Base-by-base conservation (phyloP, 37 sponge, comb jelly and placozoan genomes). In the Geodia barretti region DNA sequence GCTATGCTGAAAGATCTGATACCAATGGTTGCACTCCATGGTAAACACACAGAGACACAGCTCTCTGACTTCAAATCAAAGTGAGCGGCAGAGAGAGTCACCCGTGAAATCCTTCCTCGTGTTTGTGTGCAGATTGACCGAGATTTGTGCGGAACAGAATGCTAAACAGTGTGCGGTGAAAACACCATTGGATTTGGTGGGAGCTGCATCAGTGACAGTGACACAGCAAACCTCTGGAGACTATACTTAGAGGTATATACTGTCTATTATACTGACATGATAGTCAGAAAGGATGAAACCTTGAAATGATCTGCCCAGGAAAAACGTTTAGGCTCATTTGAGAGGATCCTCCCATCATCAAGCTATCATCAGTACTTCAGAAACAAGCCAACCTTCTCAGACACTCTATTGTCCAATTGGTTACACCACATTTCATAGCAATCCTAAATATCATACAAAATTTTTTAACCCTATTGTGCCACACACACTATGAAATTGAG, bases 1-100 rank as follows among this genome's bases (percentile, higher is more conserved):
- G 89, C 90, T 32, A 62, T 95, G 41, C 74, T 95, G 54, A 75
- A 72, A 19, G 95, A 95, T 62, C 68, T 95, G 54, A 71, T 95
- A 21, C 95, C 95, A 58, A 43, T 95, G 43, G 90, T 73, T 23
- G 73, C 81, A 25, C 81, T 85, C 3, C 69, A 39, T 28, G 58
- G 28, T 25, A 60, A 2, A 33, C 54, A 47, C 54, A 47, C 54
- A 47, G 54, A 47, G 11, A 47, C 7, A 47, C 11, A 47, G 54
- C 54, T 47, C 14, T 7, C n/a, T 60, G 17, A 37, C 24, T 5
- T 2, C 1, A 32, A 37, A 77, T 7, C 68, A 81, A 0, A 39
- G 37, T 28, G 33, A 58, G 19, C 67, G 60, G 41, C 3, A 74
- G 7, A 17, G 20, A 24, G 3, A 58, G 11, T 31, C 43, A 20